Evolutionary conservation across 2,888 invertebrate species (phyloP), one percentile per base, ranked within the genome.

Genomic region (Entomobrya multifasciata): DNA sequence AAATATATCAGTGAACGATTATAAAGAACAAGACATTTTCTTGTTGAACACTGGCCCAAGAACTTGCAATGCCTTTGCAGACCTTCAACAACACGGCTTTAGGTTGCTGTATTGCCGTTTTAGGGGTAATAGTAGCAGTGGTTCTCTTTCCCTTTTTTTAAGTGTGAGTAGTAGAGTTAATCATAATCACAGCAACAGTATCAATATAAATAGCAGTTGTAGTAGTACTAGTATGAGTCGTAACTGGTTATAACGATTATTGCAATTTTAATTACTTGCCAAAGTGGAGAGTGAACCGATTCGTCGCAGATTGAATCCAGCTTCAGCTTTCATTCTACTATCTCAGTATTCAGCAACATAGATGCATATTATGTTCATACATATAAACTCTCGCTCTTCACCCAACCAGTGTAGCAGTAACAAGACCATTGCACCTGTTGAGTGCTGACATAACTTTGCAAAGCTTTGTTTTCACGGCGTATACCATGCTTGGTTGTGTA

Each of bases 191-290:
- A 13, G 70, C n/a, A 25, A 0, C 47, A 49, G 27, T 49, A 25
- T 25, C 17, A 3, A 17, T 17, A 74, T 10, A n/a, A 36, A 36
- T 30, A 17, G 13, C 17, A 67, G 60, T 57, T 22, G 15, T 27
- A 47, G 52, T 20, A 25, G 83, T 65, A 76, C 65, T 41, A 77
- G 84, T 67, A 77, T 47, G 20, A 78, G 78, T 77, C 36, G 60
- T 85, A 44, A 78, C 78, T 85, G 36, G 36, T 60, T 41, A 30
- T 30, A 41, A 41, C 10, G 20, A 36, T 36, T 8, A 8, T 60
- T 15, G 36, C 22, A 47, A 25, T 27, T 47, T 15, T 49, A 44
- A 49, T 49, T 70, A 25, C 25, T 36, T 4, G 5, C 47, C 20
- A 70, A 15, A 36, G 36, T 47, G 10, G 13, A 13, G 27, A 5